Evolutionary conservation across 2,113 vertebrate species (phyloP), one percentile per base, ranked within the genome.

Genomic region (Capreolus pygargus): DNA sequence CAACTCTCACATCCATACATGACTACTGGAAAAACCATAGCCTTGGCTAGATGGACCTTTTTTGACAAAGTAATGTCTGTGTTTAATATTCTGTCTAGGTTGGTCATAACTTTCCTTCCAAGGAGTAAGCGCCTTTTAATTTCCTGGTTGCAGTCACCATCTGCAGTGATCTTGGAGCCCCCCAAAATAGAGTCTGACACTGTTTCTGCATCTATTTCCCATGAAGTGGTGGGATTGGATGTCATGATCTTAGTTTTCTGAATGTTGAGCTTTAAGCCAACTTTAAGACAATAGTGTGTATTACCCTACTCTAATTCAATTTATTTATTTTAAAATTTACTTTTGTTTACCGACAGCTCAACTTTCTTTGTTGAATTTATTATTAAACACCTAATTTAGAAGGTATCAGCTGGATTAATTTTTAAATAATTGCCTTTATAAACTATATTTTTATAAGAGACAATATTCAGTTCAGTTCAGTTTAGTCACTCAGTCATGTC

Each of bases 161-260:
- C 61, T n/a, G 33, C 16, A n/a, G 33, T n/a, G 61, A 67, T 67
- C n/a, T 67, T 67, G 33, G 61, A 67, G 33, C 33, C 33, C 33
- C 0, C 0, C 0, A 74, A 39, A 74, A 39, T 74, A 39, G 6
- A 39, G 33, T 67, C 8, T 5, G 64, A 4, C 33, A 67, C 16
- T 67, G 16, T 67, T 67, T 67, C 61, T 1, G 8, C 16, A 36
- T 36, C 33, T 36, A 19, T 67, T n/a, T 36, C 33, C 64, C 2
- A 5, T 36, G 3, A 67, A n/a, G 16, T 67, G 61, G 19, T 67
- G 33, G 61, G 61, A 64, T 15, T 16, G 4, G 30, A n/a, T 64
- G 7, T 15, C 61, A 64, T 64, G 61, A 17, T 64, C 33, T 64
- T 64, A 17, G 15, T 4, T 64, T 9, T 8, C 61, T 33, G 8